Evolutionary conservation across 1,140 invertebrate genomes (phyloP), one percentile per base, ranked within the genome.

Genomic region (Plectrocnemia conspersa): DNA sequence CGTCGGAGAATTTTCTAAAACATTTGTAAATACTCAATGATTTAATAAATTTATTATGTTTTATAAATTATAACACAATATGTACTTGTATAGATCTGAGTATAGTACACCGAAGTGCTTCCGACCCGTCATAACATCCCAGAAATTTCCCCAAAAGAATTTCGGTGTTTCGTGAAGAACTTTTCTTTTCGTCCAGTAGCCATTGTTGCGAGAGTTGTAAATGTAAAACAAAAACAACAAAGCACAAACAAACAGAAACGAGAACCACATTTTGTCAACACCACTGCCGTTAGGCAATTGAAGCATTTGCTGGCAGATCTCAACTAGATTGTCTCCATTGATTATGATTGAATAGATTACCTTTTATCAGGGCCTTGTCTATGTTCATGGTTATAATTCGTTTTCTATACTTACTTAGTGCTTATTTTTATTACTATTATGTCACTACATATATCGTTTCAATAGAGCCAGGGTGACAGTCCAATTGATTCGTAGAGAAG

Each of bases 151-250:
- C 9, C 77, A 65, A 1, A 78, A 57, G 2, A 74, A 63, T 0
- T 63, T 67, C 0, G 78, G 77, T 11, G 71, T 65, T 23, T 64
- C 66, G 38, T 59, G 71, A 0, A 69, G 70, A 5, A 79, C 72
- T 0, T 68, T 67, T 4, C 61, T 66, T 3, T 64, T 66, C 32
- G 65, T 55, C 77, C 76, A 79, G 41, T 70, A 78, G 42, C 70
- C 63, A 52, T 71, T 74, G 0, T 68, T 76, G 16, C 67, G 58
- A 0, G 41, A 49, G 9, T 57, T 25, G 24, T 46, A 59, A 1
- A 50, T 7, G 16, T 59, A 59, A 7, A 59, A 13, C 11, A 59
- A 50, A 23, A 45, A n/a, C 4, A 38, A 24, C 18, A 50, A 23
- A 50, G 27, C 25, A 35, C 18, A 2, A 36, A 9, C n/a, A 33